phyloP scores from a whole-genome alignment of 2,113 vertebrate genomes.

The Rattus rattus region DNA sequence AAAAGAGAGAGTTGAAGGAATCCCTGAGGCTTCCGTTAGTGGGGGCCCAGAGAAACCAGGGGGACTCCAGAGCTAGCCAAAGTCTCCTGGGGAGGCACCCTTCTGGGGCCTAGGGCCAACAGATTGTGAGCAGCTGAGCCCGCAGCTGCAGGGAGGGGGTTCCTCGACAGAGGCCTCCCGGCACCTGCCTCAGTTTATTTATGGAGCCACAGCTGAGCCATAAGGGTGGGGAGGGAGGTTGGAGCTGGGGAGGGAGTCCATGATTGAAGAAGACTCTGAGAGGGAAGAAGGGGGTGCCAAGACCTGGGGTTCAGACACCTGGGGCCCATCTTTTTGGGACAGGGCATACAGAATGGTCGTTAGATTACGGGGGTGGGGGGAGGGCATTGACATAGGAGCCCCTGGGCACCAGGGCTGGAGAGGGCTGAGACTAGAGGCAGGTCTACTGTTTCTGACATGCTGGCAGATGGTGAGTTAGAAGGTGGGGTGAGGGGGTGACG shows the following conservation, averaged over 20 bases:
- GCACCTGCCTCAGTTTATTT: slow-evolving; percentile 73
- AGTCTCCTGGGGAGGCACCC: background rate
- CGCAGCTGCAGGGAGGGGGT: slow-evolving; percentile 59
- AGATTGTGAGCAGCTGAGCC: slow-evolving; percentile 39
- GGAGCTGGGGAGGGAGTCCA: background rate
- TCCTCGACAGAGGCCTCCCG: slow-evolving; percentile 75
- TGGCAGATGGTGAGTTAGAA: background rate
- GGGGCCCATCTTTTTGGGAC: background rate
- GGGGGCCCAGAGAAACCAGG: background rate
- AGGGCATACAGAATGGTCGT: background rate
- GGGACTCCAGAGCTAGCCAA: background rate
- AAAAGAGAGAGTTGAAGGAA: background rate
- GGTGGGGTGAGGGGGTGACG: background rate
- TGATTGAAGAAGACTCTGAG: background rate
- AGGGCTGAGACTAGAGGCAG: background rate
- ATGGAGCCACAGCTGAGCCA: slow-evolving; percentile 74
- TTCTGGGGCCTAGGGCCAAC: background rate
- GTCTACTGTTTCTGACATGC: background rate
- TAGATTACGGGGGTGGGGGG: too few relatives aligned
- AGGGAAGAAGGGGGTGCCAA: background rate
- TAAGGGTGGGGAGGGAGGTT: background rate
- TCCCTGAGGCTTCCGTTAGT: background rate
- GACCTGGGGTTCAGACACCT: background rate
- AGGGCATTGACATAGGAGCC: background rate
- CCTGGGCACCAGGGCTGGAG: background rate